A percentile compares a stretch with the other conserved stretches of the same genome.
Evolutionary conservation across 2,888 invertebrate genomes (phyloP).

Genomic region (Parnassius mnemosyne): DNA sequence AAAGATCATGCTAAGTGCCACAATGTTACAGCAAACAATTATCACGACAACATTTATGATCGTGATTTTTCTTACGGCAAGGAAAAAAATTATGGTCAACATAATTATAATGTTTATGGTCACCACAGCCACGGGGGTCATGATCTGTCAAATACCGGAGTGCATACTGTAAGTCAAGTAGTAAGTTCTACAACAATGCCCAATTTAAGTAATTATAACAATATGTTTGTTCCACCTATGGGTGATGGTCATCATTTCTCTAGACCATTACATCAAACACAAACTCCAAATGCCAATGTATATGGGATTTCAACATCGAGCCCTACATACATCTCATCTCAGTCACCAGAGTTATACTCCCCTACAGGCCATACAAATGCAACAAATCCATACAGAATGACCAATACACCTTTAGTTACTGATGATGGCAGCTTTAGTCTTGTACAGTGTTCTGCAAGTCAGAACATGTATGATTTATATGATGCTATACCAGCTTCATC

Average conservation of each 20-base stretch:
- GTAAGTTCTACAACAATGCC: constrained; percentile 76
- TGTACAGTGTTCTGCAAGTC: constrained; percentile 67
- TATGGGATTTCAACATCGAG: constrained; percentile 62
- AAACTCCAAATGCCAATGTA: constrained; percentile 62
- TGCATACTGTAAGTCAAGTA: constrained; percentile 72
- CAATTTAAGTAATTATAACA: constrained; percentile 68
- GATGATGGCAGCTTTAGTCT: constrained; percentile 75
- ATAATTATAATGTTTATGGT: constrained; percentile 67
- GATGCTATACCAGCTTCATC: constrained; percentile 67
- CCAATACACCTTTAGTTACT: constrained; percentile 71
- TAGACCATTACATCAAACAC: constrained; percentile 50
- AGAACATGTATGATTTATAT: constrained; percentile 75
- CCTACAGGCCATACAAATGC: constrained; percentile 75
- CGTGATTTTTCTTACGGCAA: constrained; percentile 63
- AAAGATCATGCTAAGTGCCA: constrained; percentile 61
- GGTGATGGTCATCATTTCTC: constrained; percentile 59
- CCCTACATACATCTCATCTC: constrained; percentile 70
- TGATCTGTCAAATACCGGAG: constrained; percentile 57
- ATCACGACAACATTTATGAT: constrained; percentile 64
- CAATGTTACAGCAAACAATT: constrained; percentile 57
- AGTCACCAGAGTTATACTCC: constrained; percentile 72
- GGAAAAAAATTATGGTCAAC: constrained; percentile 68
- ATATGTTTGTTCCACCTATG: constrained; percentile 52
- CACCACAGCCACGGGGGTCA: constrained; percentile 64
- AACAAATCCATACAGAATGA: constrained; percentile 75